A percentile compares a stretch with the other conserved stretches of the same genome.
Conservation (phyloP, 2,888 invertebrate species). For the Drosophila yooni region DNA sequence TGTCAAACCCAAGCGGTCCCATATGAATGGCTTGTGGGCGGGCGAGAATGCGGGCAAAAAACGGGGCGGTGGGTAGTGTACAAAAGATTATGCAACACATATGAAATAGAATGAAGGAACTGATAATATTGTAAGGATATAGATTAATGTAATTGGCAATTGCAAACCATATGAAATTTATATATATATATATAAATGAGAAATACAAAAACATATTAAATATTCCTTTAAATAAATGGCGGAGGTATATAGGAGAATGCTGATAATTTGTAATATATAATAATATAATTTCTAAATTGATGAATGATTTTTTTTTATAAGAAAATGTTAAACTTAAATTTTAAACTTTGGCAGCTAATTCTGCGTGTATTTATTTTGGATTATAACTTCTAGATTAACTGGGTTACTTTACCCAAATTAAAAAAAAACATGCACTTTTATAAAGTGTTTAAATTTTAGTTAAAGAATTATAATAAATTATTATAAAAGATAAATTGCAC, state of each 20-base stretch:
- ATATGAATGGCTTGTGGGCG: conserved; percentile 43
- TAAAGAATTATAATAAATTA: neutral
- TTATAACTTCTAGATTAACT: neutral
- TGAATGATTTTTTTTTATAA: neutral
- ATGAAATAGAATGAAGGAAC: neutral
- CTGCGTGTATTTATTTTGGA: neutral
- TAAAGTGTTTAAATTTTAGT: neutral
- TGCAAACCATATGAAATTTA: neutral
- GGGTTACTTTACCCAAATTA: neutral
- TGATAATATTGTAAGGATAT: neutral
- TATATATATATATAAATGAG: too few species aligned
- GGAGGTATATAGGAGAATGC: too few species aligned
- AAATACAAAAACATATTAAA: fast-evolving
- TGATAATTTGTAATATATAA: neutral
- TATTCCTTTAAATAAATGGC: neutral
- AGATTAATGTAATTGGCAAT: neutral
- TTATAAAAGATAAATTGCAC: neutral
- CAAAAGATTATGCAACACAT: neutral
- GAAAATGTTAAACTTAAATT: neutral
- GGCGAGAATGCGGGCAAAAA: neutral
- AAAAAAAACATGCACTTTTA: too few species aligned
- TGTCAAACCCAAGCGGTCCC: conserved; percentile 61
- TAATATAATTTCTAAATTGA: neutral
- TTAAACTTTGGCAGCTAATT: neutral
- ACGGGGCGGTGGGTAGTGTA: neutral